These are phyloP conservation scores for Enteromius anoplus DNA, from an alignment of 2,797 vertebrate species.

Conservation along the genomic window DNA sequence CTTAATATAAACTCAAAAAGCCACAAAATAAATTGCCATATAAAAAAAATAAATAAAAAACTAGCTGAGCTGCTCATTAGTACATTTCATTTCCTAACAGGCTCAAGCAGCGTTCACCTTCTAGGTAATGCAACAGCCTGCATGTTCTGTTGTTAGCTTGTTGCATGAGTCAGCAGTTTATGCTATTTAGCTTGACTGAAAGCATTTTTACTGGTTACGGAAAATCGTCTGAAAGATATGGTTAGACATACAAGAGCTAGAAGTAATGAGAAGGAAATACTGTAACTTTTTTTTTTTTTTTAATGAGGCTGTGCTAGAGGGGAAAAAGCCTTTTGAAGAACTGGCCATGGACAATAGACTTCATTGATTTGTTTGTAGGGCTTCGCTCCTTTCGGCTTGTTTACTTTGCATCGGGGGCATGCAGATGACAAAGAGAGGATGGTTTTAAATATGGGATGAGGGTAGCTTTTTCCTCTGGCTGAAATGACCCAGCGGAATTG, in stretches of 20 bases:
- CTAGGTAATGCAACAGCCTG: conserved; percentile 10
- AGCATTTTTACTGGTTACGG: conserved; percentile 22
- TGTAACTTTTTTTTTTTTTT: not conserved
- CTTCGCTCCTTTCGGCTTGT: conserved; percentile 25
- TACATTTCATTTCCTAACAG: conserved; percentile 9
- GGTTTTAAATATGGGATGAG: conserved; percentile 52
- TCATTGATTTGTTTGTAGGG: conserved; percentile 45
- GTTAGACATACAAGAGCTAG: not conserved
- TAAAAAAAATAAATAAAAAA: not conserved
- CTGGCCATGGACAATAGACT: conserved; percentile 14
- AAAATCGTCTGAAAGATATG: not conserved
- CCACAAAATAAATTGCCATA: not conserved
- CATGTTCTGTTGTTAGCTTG: conserved; percentile 16
- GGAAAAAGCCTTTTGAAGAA: conserved; percentile 20
- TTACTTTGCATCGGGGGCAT: conserved; percentile 35
- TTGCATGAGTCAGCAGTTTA: conserved; percentile 49
- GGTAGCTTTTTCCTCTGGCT: conserved; percentile 51
- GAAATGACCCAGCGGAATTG: conserved; percentile 48
- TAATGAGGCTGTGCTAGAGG: conserved; percentile 31
- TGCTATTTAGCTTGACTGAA: not conserved
- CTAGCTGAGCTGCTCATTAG: conserved; percentile 5
- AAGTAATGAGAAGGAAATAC: conserved; percentile 39
- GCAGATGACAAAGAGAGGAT: conserved; percentile 37
- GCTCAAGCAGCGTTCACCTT: not conserved
- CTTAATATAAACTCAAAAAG: not conserved